Percentiles rank a stretch among this genome's conserved stretches.
Conservation (phyloP, 37 sponge, comb jelly and placozoan genomes). For the Aphrocallistes beatrix region DNA sequence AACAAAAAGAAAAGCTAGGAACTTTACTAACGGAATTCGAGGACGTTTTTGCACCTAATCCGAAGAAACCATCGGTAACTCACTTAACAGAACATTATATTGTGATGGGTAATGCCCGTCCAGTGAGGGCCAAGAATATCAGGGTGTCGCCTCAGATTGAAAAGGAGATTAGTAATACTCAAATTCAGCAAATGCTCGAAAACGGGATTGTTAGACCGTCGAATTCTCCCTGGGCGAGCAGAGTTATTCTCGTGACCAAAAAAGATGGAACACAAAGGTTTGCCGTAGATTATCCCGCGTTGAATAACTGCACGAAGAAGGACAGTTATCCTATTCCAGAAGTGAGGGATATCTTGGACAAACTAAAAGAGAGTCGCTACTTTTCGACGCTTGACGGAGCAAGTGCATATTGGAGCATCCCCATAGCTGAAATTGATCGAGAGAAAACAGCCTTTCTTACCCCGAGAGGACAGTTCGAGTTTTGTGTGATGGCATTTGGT, state of each 20-base stretch:
- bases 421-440: not conserved
- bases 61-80: too few species aligned
- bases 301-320: not conserved
- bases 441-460: not conserved
- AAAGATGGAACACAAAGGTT: not conserved
- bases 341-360: not conserved
- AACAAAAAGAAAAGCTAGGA: too few species aligned
- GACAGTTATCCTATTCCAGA: not conserved
- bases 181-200: not conserved
- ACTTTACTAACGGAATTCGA: too few species aligned
- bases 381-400: not conserved
- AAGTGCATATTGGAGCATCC: too few species aligned
- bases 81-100: not conserved
- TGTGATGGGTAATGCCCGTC: not conserved
- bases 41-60: too few species aligned
- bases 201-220: not conserved
- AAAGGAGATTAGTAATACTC: not conserved
- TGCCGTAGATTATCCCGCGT: not conserved
- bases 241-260: not conserved
- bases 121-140: not conserved
- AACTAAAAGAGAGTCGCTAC: not conserved
- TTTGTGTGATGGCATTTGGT: not conserved
- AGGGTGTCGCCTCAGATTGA: not conserved
- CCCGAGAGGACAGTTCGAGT: not conserved
- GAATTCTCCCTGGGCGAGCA: not conserved